These are phyloP conservation scores for Heterotis niloticus DNA, from an alignment of 2,113 vertebrate species.

Conservation along the genomic window DNA sequence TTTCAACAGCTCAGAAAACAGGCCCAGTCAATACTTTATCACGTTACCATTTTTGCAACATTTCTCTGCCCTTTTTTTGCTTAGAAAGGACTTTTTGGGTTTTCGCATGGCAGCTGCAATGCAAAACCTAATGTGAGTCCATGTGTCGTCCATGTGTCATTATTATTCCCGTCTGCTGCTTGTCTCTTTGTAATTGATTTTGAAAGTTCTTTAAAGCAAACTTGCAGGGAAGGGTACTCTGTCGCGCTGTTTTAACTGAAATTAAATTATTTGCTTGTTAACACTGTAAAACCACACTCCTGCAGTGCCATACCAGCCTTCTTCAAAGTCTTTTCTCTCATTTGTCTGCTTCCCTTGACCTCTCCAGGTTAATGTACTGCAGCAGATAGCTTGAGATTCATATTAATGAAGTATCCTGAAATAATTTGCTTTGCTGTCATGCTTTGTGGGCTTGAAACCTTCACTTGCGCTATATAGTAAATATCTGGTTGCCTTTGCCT, in stretches of 20 bases:
- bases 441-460: background rate
- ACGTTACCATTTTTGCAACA: conserved; percentile 1
- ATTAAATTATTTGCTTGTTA: too few relatives aligned
- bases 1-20: conserved; percentile 8
- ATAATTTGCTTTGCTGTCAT: background rate
- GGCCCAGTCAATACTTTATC: conserved; percentile 18
- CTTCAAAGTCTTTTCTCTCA: too few relatives aligned
- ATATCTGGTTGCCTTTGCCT: background rate
- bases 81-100: background rate
- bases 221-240: too few relatives aligned
- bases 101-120: background rate
- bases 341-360: too few relatives aligned
- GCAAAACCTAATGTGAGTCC: background rate
- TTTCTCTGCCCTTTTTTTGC: background rate
- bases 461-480: background rate
- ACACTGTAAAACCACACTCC: too few relatives aligned
- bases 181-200: background rate
- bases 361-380: too few relatives aligned
- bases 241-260: too few relatives aligned
- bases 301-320: too few relatives aligned
- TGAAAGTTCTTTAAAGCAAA: background rate
- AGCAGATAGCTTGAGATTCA: too few relatives aligned
- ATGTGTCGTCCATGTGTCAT: background rate
- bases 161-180: background rate
- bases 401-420: background rate